Evolutionary conservation across 2,888 invertebrate species (phyloP).

Genomic region (Autographa pulchrina): DNA sequence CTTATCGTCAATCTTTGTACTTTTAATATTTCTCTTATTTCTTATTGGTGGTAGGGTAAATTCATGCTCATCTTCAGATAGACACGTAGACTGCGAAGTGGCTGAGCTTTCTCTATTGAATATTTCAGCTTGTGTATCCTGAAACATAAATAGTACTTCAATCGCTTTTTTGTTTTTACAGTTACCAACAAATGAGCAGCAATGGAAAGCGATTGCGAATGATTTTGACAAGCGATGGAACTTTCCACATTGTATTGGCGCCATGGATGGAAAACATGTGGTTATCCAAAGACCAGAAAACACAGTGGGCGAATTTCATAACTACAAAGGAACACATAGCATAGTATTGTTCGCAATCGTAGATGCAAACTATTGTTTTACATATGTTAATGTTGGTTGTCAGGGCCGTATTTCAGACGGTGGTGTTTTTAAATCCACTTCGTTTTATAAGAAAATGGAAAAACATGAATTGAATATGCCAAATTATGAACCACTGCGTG

Average conservation of each 20-base stretch:
- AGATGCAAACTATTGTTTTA: constrained; percentile 44
- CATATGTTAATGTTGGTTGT: constrained; percentile 42
- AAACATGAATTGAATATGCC: neutral
- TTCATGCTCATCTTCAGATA: constrained; percentile 10
- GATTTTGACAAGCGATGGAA: constrained; percentile 32
- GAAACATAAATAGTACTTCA: neutral
- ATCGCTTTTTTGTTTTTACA: neutral
- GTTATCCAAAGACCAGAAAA: constrained; percentile 30
- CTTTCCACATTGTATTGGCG: constrained; percentile 33
- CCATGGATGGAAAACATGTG: constrained; percentile 33
- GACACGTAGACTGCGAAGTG: too few species aligned
- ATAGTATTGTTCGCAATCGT: constrained; percentile 28
- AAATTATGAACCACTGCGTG: constrained; percentile 22
- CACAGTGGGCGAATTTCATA: constrained; percentile 23
- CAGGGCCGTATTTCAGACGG: constrained; percentile 49
- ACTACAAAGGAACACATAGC: constrained; percentile 25
- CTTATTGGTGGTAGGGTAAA: constrained; percentile 32
- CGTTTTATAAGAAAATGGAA: too few species aligned
- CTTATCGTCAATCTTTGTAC: constrained; percentile 28
- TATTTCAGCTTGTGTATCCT: neutral
- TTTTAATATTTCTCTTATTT: constrained; percentile 35
- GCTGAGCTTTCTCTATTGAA: too few species aligned
- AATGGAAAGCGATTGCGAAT: constrained; percentile 27
- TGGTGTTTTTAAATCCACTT: constrained; percentile 33
- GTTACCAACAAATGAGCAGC: constrained; percentile 21